Percentiles rank a stretch among this genome's conserved stretches.
Conservation (phyloP, 2,888 invertebrate genomes). For the Athalia rosae region DNA sequence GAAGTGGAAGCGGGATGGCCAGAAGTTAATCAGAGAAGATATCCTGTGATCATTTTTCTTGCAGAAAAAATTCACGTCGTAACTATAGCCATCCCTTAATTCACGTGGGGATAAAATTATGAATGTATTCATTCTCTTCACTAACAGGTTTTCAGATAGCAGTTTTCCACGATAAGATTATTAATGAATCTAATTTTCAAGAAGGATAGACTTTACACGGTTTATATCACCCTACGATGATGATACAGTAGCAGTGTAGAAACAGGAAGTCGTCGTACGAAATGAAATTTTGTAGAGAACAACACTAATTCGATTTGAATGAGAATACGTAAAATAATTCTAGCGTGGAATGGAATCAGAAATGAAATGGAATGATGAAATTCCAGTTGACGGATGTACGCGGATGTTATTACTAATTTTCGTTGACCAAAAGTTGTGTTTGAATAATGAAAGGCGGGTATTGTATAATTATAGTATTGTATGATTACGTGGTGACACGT, state of each 20-base stretch:
- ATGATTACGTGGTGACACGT: slow-evolving; percentile 14
- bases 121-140: too few species aligned
- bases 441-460: background rate
- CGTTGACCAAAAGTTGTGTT: background rate
- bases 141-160: too few species aligned
- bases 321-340: slow-evolving; percentile 15
- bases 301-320: slow-evolving; percentile 5
- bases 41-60: too few species aligned
- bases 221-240: slow-evolving; percentile 23
- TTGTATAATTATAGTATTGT: background rate
- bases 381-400: background rate
- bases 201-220: slow-evolving; percentile 17
- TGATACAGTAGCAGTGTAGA: too few species aligned
- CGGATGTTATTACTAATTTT: background rate
- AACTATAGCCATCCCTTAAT: too few species aligned
- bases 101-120: too few species aligned
- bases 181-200: background rate
- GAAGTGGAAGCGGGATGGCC: too few species aligned
- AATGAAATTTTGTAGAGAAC: slow-evolving; percentile 7
- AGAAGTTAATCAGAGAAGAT: too few species aligned
- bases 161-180: too few species aligned
- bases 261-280: background rate
- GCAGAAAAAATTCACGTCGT: too few species aligned
- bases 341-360: background rate
- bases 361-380: background rate